These are phyloP conservation scores for Encarsia formosa DNA, from an alignment of 2,888 invertebrate genomes.

Conservation along the genomic window DNA sequence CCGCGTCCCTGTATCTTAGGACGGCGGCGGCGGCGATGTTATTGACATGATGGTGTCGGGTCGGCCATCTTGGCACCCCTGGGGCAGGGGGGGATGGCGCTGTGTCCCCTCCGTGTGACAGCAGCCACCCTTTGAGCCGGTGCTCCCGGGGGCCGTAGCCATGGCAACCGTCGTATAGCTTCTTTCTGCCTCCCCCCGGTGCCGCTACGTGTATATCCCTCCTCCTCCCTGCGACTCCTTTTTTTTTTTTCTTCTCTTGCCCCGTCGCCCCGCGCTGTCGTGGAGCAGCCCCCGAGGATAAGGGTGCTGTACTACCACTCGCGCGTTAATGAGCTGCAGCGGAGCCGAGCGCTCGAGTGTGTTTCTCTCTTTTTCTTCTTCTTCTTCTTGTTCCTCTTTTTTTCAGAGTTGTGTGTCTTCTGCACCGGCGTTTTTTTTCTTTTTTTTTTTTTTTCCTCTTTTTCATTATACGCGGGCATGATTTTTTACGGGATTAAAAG, in stretches of 20 bases:
- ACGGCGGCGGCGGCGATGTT: slow-evolving; percentile 38
- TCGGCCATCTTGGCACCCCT: slow-evolving; percentile 51
- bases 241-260: not conserved
- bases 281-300: not conserved
- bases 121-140: slow-evolving; percentile 48
- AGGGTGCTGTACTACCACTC: not conserved
- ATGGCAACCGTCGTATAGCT: slow-evolving; percentile 46
- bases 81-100: too few relatives aligned
- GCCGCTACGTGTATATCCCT: not conserved
- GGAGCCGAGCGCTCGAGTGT: not conserved
- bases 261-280: not conserved
- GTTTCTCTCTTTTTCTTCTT: not conserved
- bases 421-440: too few relatives aligned
- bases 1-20: too few relatives aligned
- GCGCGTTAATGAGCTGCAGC: slow-evolving; percentile 4
- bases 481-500: not conserved
- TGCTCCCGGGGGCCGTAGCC: slow-evolving; percentile 50
- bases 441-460: not conserved
- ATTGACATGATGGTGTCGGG: slow-evolving; percentile 51
- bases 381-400: not conserved
- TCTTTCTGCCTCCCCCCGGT: not conserved
- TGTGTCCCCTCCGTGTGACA: too few relatives aligned
- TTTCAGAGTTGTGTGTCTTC: too few relatives aligned
- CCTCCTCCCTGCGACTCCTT: not conserved
- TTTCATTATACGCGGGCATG: not conserved